phyloP scores from a whole-genome alignment of 2,888 invertebrate genomes.

The Nowickia ferox region DNA sequence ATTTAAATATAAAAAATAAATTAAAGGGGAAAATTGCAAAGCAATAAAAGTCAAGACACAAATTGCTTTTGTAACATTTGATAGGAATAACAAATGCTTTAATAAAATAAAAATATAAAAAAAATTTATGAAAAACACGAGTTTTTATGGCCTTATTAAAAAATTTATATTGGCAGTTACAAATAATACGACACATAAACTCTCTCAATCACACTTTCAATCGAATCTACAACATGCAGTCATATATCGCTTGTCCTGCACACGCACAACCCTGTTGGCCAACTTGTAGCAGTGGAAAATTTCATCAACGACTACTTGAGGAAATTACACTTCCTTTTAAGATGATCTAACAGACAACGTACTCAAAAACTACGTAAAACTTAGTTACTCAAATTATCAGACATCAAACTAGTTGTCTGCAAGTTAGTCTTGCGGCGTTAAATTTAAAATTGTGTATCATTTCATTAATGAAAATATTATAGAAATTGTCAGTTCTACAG shows the following conservation, averaged over 20 bases:
- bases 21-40: slow-evolving; percentile 3
- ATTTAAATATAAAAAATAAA: slow-evolving; percentile 29
- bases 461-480: too few relatives aligned
- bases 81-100: slow-evolving; percentile 8
- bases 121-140: not conserved
- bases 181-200: slow-evolving; percentile 29
- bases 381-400: too few relatives aligned
- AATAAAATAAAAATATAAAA: not conserved
- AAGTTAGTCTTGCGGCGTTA: too few relatives aligned
- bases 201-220: slow-evolving; percentile 2
- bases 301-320: not conserved
- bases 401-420: too few relatives aligned
- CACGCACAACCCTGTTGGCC: not conserved
- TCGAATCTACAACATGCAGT: not conserved
- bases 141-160: slow-evolving; percentile 66
- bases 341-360: too few relatives aligned
- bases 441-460: too few relatives aligned
- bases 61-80: slow-evolving; percentile 9
- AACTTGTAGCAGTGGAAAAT: not conserved
- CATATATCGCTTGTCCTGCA: not conserved
- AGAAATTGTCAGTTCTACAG: too few relatives aligned
- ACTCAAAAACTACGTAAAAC: too few relatives aligned
- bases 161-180: slow-evolving; percentile 53
- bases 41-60: slow-evolving; percentile 2
- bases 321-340: too few relatives aligned